Evolutionary conservation across 2,113 vertebrate species (phyloP).

Genomic region (Toxotes chatareus): DNA sequence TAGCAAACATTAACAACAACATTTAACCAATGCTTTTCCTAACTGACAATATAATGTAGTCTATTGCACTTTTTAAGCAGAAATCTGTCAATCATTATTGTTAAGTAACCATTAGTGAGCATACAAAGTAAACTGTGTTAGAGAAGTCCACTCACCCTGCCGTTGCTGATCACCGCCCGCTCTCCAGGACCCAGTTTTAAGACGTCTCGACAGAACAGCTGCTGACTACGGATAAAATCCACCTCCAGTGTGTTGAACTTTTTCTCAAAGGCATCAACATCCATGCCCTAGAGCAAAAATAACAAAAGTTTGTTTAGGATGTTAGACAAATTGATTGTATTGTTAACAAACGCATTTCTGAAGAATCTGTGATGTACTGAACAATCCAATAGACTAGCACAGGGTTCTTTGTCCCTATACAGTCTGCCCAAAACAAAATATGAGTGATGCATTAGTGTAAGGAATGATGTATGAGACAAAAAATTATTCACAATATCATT

Average conservation of each 20-base stretch:
- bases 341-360: conserved; percentile 9
- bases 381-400: conserved; percentile 35
- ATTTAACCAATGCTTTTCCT: conserved; percentile 20
- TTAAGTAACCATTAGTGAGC: not conserved
- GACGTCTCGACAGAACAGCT: conserved; percentile 91
- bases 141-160: conserved; percentile 87
- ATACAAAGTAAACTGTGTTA: not conserved
- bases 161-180: conserved; percentile 91
- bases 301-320: conserved; percentile 53
- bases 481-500: conserved; percentile 66
- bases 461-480: conserved; percentile 66
- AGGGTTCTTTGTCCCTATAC: conserved; percentile 43
- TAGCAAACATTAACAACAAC: conserved; percentile 2
- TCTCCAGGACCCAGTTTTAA: conserved; percentile 90
- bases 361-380: conserved; percentile 32
- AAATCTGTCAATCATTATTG: not conserved
- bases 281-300: conserved; percentile 88
- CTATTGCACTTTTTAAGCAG: not conserved
- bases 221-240: conserved; percentile 91
- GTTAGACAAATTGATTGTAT: conserved; percentile 32
- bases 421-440: conserved; percentile 52
- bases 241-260: conserved; percentile 94
- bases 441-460: conserved; percentile 49
- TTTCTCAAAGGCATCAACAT: conserved; percentile 91
- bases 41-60: not conserved